Conservation (phyloP, 2,113 vertebrate genomes). For the Bungarus multicinctus region DNA sequence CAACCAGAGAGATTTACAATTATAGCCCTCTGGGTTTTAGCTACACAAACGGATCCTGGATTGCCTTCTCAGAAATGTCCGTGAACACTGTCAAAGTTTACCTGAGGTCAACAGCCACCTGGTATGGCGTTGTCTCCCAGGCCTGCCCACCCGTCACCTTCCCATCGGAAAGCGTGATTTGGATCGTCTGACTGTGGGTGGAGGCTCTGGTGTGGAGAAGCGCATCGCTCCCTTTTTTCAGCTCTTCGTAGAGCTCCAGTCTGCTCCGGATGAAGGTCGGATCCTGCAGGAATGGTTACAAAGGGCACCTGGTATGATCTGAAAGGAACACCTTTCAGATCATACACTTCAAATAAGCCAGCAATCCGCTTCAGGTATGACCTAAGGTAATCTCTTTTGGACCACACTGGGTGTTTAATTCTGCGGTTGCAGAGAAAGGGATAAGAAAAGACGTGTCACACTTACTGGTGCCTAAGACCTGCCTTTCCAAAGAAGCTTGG, state of each 20-base stretch:
- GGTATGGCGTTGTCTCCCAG: conserved; percentile 73
- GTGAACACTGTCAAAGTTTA: conserved; percentile 38
- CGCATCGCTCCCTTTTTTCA: conserved; percentile 70
- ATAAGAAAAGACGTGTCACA: background rate
- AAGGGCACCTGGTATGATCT: background rate
- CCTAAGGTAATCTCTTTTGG: background rate
- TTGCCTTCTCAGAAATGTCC: background rate
- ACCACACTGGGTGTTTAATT: background rate
- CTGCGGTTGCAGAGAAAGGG: background rate
- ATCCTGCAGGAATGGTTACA: conserved; percentile 38
- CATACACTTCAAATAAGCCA: background rate
- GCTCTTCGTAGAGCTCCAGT: conserved; percentile 65
- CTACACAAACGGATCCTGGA: background rate
- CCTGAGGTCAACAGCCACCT: conserved; percentile 72
- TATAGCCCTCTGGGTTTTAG: background rate
- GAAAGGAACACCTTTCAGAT: background rate
- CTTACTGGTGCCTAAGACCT: background rate
- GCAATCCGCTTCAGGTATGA: background rate
- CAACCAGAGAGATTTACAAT: background rate
- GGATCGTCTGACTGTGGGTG: conserved; percentile 57
- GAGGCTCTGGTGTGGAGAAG: conserved; percentile 52
- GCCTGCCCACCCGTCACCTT: conserved; percentile 58
- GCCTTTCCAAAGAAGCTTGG: background rate
- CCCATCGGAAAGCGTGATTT: conserved; percentile 60
- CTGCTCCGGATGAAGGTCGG: conserved; percentile 70